A percentile compares a stretch with the other conserved stretches of the same genome.
These are phyloP conservation scores for Artemia sinica DNA, from an alignment of 2,888 invertebrate species.

Conservation along the genomic window DNA sequence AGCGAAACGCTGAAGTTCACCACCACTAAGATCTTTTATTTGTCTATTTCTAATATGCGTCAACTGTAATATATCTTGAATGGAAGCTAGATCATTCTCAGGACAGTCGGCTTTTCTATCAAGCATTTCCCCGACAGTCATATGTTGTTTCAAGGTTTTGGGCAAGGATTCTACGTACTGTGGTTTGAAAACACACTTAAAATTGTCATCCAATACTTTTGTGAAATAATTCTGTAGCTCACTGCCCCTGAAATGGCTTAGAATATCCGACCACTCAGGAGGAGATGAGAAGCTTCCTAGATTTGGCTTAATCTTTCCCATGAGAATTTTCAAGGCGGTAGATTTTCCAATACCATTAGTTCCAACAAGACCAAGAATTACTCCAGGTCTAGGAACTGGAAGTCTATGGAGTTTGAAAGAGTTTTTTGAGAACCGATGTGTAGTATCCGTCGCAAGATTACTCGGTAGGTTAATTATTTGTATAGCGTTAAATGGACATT, in stretches of 20 bases:
- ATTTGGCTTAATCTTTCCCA: too few species aligned
- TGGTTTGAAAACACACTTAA: constrained; percentile 93
- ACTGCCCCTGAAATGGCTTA: constrained; percentile 93
- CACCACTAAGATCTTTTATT: constrained; percentile 85
- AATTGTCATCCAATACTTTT: constrained; percentile 90
- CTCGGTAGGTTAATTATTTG: constrained; percentile 96
- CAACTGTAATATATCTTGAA: constrained; percentile 74
- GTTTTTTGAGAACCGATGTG: constrained; percentile 95
- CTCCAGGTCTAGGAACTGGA: constrained; percentile 89
- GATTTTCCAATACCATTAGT: too few species aligned
- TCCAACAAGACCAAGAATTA: too few species aligned
- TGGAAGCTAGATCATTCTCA: constrained; percentile 58
- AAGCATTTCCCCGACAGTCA: constrained; percentile 71
- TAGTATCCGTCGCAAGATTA: constrained; percentile 92
- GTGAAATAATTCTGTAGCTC: constrained; percentile 98
- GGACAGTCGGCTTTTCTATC: constrained; percentile 84
- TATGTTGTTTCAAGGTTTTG: constrained; percentile 84
- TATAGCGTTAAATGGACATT: constrained; percentile 99
- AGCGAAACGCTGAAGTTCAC: constrained; percentile 94
- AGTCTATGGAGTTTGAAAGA: constrained; percentile 94
- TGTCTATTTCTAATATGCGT: constrained; percentile 71
- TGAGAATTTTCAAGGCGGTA: too few species aligned
- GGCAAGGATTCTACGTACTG: constrained; percentile 99
- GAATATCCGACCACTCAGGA: too few species aligned
- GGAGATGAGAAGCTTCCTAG: too few species aligned